Percentiles rank a stretch among this genome's conserved stretches.
Conservation (phyloP, 2,888 invertebrate species). For the Folsomia manolachei region DNA sequence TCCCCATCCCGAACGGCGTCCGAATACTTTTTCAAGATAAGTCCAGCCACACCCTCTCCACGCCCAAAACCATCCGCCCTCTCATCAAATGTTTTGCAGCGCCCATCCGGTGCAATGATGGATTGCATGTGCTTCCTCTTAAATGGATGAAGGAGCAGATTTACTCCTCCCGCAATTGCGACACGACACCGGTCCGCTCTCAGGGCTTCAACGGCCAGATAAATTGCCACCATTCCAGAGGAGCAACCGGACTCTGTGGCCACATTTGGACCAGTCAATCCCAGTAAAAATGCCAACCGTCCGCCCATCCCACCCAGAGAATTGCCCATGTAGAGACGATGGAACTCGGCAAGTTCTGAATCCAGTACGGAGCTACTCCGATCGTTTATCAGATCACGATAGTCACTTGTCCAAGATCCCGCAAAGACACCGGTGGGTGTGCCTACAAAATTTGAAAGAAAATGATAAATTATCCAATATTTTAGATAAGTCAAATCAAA, state of each 20-base stretch:
- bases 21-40: constrained; percentile 26
- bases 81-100: constrained; percentile 38
- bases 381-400: constrained; percentile 13
- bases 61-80: constrained; percentile 37
- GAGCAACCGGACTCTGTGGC: constrained; percentile 38
- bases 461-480: too few species aligned
- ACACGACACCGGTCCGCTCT: constrained; percentile 19
- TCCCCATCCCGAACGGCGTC: constrained; percentile 29
- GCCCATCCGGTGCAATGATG: constrained; percentile 27
- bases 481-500: too few species aligned
- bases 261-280: constrained; percentile 38
- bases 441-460: too few species aligned
- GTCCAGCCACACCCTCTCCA: constrained; percentile 24
- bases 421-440: constrained; percentile 28
- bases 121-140: constrained; percentile 24
- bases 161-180: constrained; percentile 35
- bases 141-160: constrained; percentile 32
- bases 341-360: constrained; percentile 9
- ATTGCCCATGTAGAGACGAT: constrained; percentile 22
- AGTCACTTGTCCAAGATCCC: constrained; percentile 28
- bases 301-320: constrained; percentile 14
- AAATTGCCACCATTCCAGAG: constrained; percentile 28
- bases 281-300: constrained; percentile 34
- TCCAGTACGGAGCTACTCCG: neutral
- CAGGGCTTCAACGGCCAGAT: constrained; percentile 23